Evolutionary conservation across 2,113 vertebrate species (phyloP).

Genomic region (Grallaria varia): DNA sequence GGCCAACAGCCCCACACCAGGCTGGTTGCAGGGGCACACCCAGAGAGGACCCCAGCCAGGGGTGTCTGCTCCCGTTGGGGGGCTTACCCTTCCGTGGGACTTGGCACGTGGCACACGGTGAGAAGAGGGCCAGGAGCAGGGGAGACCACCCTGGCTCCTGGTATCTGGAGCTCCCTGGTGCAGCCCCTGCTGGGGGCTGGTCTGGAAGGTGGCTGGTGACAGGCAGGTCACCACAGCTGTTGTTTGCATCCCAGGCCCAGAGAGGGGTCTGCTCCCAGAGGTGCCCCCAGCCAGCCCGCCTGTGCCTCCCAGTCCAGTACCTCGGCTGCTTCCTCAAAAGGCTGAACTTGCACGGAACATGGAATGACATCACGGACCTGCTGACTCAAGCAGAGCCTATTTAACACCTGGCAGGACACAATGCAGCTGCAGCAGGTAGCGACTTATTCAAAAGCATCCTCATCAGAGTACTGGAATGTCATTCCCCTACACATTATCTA

Average conservation of each 20-base stretch:
- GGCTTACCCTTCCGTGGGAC: rapidly evolving
- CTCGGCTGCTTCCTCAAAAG: background rate
- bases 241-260: background rate
- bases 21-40: background rate
- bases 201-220: rapidly evolving
- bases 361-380: background rate
- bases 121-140: background rate
- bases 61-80: rapidly evolving
- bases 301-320: background rate
- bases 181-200: background rate
- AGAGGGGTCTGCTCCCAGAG: background rate
- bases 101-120: rapidly evolving
- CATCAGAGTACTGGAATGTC: rapidly evolving
- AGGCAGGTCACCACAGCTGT: background rate
- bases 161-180: rapidly evolving
- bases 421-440: background rate
- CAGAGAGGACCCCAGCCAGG: background rate
- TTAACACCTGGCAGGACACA: background rate
- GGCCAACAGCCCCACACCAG: background rate
- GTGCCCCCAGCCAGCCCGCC: background rate
- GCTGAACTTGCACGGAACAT: rapidly evolving
- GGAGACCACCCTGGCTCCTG: rapidly evolving
- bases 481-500: background rate
- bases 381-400: background rate
- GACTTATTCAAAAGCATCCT: background rate